phyloP scores from a whole-genome alignment of 2,888 invertebrate species.

The Acrocyrtus sp. region DNA sequence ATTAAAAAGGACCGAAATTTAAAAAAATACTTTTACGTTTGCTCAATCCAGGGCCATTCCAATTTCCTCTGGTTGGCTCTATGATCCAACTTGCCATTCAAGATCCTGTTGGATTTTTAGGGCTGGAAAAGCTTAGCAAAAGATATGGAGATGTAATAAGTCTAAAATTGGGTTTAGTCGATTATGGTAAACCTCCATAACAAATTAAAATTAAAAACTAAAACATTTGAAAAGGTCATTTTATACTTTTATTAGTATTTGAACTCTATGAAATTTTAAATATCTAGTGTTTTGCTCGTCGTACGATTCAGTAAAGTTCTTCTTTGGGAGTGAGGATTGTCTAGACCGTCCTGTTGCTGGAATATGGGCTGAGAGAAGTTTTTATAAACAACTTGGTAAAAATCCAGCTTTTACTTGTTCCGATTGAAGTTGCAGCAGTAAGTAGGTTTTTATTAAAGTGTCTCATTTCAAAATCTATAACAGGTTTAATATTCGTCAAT shows the following conservation, averaged over 20 bases:
- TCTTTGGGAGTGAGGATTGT: conserved; percentile 3
- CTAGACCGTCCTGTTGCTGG: neutral
- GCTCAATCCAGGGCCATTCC: conserved; percentile 18
- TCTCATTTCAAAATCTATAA: neutral
- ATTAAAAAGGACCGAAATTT: no score
- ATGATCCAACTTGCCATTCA: conserved; percentile 1
- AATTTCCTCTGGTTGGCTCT: conserved; percentile 17
- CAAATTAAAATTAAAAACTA: no score
- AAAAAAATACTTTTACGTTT: neutral
- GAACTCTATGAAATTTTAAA: no score
- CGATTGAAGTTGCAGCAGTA: neutral
- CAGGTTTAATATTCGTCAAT: neutral
- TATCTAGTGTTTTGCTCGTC: conserved; percentile 1
- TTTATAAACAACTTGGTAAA: conserved; percentile 2
- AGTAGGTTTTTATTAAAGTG: neutral
- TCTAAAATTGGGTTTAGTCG: conserved; percentile 10
- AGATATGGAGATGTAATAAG: conserved; percentile 20
- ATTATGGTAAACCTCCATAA: no score
- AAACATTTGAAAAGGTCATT: no score
- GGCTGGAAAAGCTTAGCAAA: conserved; percentile 24
- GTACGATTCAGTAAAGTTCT: neutral
- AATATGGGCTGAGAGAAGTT: neutral
- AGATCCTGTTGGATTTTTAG: conserved; percentile 4
- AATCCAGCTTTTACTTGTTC: neutral
- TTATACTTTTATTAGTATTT: no score